Base-by-base conservation (phyloP, 2,888 invertebrate species). In the Pristionchus exspectatus region DNA sequence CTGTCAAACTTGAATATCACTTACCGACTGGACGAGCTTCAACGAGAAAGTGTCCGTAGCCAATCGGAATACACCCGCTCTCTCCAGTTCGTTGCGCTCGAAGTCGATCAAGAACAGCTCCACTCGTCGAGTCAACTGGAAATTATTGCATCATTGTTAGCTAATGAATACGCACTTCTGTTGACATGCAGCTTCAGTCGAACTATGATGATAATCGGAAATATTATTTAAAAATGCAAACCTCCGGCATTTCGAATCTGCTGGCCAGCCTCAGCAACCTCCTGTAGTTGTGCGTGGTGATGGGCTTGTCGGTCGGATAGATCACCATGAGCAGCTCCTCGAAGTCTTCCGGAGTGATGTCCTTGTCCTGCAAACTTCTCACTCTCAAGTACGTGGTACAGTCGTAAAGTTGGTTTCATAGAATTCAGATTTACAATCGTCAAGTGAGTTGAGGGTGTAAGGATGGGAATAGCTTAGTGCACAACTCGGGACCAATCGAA, bases 281-380 rank as follows among this genome's bases (percentile, higher is more conserved):
- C 12, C 14, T 14, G 72, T 18, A 72, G 30, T 72, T 72, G 18
- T 33, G 30, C 33, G 12, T 16, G 1, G 72, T 18, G 18, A 72
- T 72, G 14, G 72, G 72, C 18, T 72, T 72, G 5, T 21, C 10
- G 16, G 72, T 33, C 12, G 72, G 72, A 2, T 33, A 21, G 1
- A 72, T 72, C 33, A 72, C 77, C 77, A 77, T 44, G 10, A 77
- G 77, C 21, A 77, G 44, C n/a, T 77, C 77, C n/a, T 44, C 44
- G 50, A 77, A 77, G 44, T 77, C 77, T 12, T 44, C 24, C 4
- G 77, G 44, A 5, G 12, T 24, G 44, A 77, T 77, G 50, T 77
- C 77, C 5, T 44, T 24, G n/a, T 77, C 77, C 77, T 77, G 77
- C 21, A 44, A 50, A 18, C 1, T n/a, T n/a, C 9, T n/a, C 1